Conservation (phyloP, 2,888 invertebrate species). For the Cheilosia impressa region DNA sequence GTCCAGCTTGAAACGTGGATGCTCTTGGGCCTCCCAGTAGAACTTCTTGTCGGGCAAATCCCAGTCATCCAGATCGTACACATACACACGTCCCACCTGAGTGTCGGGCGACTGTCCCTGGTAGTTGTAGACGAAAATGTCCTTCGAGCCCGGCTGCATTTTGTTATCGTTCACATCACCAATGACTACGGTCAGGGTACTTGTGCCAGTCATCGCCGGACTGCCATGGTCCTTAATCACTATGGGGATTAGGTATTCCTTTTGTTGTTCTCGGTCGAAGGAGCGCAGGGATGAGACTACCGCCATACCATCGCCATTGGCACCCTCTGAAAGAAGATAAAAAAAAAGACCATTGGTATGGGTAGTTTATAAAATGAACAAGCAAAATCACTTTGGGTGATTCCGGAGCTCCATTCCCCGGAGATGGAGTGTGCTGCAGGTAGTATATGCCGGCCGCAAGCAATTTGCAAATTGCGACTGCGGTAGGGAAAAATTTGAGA, state of each 20-base stretch:
- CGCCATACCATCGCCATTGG: conserved; percentile 98
- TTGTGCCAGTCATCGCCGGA: conserved; percentile 98
- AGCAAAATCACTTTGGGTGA: conserved; percentile 58
- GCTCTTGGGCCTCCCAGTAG: conserved; percentile 95
- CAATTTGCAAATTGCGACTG: conserved; percentile 67
- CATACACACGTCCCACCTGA: conserved; percentile 97
- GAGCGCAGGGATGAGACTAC: conserved; percentile 96
- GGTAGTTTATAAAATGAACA: conserved; percentile 54
- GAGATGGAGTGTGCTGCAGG: conserved; percentile 4
- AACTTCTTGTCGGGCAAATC: conserved; percentile 98
- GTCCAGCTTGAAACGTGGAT: conserved; percentile 94
- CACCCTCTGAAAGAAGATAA: conserved; percentile 89
- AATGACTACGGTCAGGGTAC: conserved; percentile 97
- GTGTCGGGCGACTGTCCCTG: conserved; percentile 95
- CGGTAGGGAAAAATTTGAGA: conserved; percentile 27
- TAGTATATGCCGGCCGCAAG: conserved; percentile 45
- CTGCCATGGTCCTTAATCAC: conserved; percentile 98
- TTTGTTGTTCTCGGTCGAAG: conserved; percentile 97
- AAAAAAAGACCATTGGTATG: neutral
- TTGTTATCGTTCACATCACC: conserved; percentile 99
- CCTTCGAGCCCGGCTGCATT: conserved; percentile 98
- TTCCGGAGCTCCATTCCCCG: conserved; percentile 19
- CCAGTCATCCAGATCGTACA: conserved; percentile 99
- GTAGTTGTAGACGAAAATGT: conserved; percentile 98
- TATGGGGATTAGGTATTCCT: conserved; percentile 98